Conservation (phyloP, 2,113 vertebrate species). For the Pionites leucogaster region DNA sequence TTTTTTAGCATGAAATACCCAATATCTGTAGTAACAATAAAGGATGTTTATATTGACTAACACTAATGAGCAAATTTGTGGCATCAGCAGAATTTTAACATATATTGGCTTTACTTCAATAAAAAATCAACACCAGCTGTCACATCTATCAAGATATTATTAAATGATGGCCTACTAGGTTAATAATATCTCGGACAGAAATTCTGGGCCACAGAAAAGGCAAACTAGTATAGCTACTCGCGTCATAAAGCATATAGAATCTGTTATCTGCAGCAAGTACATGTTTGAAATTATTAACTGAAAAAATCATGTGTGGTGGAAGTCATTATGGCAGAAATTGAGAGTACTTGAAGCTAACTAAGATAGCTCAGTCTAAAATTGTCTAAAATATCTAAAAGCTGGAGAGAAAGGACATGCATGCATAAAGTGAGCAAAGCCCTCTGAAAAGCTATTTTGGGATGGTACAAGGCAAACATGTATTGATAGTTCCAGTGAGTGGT, state of each 20-base stretch:
- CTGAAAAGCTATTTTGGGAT: background rate
- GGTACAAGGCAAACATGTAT: accelerated
- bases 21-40: background rate
- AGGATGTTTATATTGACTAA: background rate
- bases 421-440: background rate
- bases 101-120: background rate
- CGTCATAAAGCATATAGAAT: accelerated
- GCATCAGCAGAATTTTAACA: background rate
- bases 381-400: background rate
- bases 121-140: background rate
- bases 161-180: background rate
- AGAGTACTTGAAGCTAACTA: background rate
- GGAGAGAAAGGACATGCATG: background rate
- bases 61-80: background rate
- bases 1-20: background rate
- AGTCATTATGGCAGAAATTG: background rate
- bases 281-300: background rate
- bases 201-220: background rate
- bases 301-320: background rate
- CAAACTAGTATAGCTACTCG: background rate
- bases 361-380: background rate
- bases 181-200: background rate
- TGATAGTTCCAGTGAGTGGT: background rate
- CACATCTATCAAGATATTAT: background rate
- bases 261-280: background rate